Evolutionary conservation across 37 sponge, comb jelly and placozoan species (phyloP), one percentile per base, ranked within the genome.

Genomic region (Diacarnus erythraeanus): DNA sequence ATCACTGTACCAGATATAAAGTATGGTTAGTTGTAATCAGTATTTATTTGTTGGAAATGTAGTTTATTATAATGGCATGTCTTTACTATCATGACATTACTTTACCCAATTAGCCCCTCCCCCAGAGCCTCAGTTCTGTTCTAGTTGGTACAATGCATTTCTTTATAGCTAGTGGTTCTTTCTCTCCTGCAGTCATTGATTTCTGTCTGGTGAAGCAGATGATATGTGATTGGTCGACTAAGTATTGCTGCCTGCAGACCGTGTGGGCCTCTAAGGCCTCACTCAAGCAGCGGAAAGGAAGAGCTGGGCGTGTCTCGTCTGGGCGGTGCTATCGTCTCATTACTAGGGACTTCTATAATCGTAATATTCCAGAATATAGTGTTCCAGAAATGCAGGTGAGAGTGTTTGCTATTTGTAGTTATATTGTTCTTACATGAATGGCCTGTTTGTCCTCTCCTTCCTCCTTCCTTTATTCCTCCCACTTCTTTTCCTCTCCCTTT

Each of bases 141-240:
- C 20, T 64, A n/a, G 29, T 25, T 9, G 25, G 17, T 64, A 64
- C 20, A 25, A 64, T 21, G 26, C 65, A 25, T 21, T 64, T 10
- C 26, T n/a, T 64, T 64, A 21, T 10, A 21, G 12, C n/a, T 9
- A n/a, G n/a, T 64, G 6, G 15, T 3, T 51, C 38, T 68, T 43
- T 33, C 51, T 34, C 66, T 6, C 36, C 23, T 69, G 35, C 76
- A 90, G 91, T 96, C 68, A 90, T 97, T 38, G 98, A 97, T 56
- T 97, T 97, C 83, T 94, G 98, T 66, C 85, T 97, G 71, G 84
- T 87, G 75, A 97, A 97, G 85, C 89, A 97, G 75, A 78, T 97
- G 64, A 79, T 81, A 40, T 88, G 81, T 76, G 98, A 97, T 59
- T 60, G 64, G 26, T 44, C 56, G 27, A 95, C 95, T 3, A 92